Conservation (phyloP, 2,797 vertebrate genomes). For the Eleutherodactylus coqui region DNA sequence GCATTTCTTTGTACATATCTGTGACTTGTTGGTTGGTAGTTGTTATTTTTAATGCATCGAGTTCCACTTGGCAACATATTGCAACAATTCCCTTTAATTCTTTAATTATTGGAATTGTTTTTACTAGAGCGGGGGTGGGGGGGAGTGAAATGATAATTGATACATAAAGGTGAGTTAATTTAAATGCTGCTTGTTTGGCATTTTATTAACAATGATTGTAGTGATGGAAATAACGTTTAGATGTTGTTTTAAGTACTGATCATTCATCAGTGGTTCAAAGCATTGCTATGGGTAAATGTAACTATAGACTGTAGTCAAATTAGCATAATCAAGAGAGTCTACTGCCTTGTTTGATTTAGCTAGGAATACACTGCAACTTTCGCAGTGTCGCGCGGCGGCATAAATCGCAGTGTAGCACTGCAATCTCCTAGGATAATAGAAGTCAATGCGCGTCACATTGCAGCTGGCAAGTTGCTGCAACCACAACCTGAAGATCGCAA, state of each 20-base stretch:
- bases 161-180: neutral
- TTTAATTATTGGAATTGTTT: neutral
- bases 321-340: neutral
- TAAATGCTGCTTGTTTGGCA: neutral
- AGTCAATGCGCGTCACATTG: too few species aligned
- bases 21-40: neutral
- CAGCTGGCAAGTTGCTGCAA: too few species aligned
- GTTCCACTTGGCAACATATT: neutral
- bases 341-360: neutral
- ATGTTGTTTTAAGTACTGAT: neutral
- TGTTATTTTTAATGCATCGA: neutral
- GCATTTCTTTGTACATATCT: neutral
- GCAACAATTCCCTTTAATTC: neutral
- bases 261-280: neutral
- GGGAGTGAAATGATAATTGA: neutral
- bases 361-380: too few species aligned
- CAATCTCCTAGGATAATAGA: too few species aligned
- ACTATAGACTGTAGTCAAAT: neutral
- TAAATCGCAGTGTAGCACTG: too few species aligned
- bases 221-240: neutral
- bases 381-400: too few species aligned
- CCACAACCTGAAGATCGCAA: too few species aligned
- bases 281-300: neutral
- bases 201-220: neutral
- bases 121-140: too few species aligned